Conservation (phyloP, 2,113 vertebrate genomes). For the Chelonoidis abingdonii region DNA sequence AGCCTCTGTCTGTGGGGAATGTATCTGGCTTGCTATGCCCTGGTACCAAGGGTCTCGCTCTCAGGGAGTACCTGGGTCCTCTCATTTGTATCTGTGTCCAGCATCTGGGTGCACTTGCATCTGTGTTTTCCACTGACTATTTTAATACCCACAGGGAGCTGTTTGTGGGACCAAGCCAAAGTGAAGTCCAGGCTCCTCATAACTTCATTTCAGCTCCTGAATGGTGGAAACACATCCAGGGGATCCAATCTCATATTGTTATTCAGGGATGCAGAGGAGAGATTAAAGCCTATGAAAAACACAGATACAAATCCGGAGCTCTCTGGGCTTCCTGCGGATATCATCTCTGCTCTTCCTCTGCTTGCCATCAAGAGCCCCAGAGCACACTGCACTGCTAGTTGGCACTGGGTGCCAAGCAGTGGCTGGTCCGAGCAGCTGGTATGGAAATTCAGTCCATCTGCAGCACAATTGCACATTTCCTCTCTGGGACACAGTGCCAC, state of each 20-base stretch:
- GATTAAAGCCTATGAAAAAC: background rate
- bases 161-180: background rate
- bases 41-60: background rate
- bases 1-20: no score
- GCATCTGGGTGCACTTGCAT: background rate
- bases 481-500: background rate
- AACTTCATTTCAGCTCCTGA: background rate
- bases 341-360: background rate
- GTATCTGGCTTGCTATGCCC: background rate
- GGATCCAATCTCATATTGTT: background rate
- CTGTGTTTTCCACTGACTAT: background rate
- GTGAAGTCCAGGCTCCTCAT: background rate
- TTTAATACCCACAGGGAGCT: background rate
- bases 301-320: background rate
- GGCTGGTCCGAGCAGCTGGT: background rate
- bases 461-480: background rate
- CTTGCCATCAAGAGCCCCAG: background rate
- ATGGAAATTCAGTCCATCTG: background rate
- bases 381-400: background rate
- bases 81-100: background rate
- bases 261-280: background rate
- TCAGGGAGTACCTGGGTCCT: background rate
- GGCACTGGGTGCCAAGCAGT: background rate
- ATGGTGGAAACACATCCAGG: background rate
- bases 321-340: background rate